phyloP scores from a whole-genome alignment of 1,140 invertebrate species.

The Meloidogyne chitwoodi region DNA sequence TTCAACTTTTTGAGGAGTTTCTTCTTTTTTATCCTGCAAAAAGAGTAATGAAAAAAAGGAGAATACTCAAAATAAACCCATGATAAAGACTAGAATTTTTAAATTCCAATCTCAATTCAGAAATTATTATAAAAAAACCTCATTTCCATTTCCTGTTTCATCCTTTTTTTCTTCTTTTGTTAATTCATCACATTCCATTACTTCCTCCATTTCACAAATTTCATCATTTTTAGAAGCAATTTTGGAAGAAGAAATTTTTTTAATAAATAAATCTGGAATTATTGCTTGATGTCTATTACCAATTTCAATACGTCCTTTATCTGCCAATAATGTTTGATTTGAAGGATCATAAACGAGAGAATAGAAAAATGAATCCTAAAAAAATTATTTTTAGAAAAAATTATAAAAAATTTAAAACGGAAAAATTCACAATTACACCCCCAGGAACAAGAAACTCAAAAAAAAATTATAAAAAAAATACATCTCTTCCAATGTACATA shows the following conservation, averaged over 20 bases:
- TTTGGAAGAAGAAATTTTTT: slow-evolving; percentile 5
- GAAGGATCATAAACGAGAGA: slow-evolving; percentile 97
- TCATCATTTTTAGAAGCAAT: slow-evolving; percentile 23
- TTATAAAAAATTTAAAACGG: neutral
- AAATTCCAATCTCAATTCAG: too few species aligned
- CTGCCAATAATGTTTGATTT: slow-evolving; percentile 94
- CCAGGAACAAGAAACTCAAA: too few species aligned
- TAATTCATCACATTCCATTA: slow-evolving; percentile 22
- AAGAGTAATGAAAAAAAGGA: too few species aligned
- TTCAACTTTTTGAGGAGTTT: too few species aligned
- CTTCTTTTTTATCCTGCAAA: too few species aligned
- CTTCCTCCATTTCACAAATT: slow-evolving; percentile 33
- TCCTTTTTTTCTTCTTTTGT: slow-evolving; percentile 24
- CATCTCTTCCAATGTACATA: slow-evolving; percentile 83
- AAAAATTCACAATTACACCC: neutral
- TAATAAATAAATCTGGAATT: slow-evolving; percentile 28
- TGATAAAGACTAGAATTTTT: too few species aligned
- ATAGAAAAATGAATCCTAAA: slow-evolving; percentile 90
- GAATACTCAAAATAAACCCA: too few species aligned
- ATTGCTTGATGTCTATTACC: slow-evolving; percentile 87
- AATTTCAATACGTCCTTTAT: slow-evolving; percentile 90
- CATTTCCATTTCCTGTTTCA: neutral
- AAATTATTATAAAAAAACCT: too few species aligned
- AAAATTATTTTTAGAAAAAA: neutral
- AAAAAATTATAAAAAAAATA: slow-evolving; percentile 65